phyloP scores from a whole-genome alignment of 92 coral and sea anemone genomes.

The Ricordea florida region DNA sequence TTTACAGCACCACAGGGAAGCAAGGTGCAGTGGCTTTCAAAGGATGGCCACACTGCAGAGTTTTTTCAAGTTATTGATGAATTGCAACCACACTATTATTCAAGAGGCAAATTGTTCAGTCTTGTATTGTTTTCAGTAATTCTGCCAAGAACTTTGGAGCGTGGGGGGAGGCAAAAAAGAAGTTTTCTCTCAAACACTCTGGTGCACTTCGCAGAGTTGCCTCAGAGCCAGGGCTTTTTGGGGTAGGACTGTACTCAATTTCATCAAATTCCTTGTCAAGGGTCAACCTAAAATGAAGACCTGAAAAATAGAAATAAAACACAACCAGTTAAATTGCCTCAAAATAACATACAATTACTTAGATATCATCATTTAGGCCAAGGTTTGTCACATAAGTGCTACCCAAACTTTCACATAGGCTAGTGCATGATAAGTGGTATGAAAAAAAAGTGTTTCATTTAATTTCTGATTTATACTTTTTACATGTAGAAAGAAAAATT shows the following conservation, averaged over 20 bases:
- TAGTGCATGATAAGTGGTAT: too few species aligned
- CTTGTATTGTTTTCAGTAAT: constrained; percentile 58
- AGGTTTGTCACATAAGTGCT: too few species aligned
- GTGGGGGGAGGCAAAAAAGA: constrained; percentile 72
- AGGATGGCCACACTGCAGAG: not conserved
- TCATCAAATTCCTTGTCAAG: constrained; percentile 89
- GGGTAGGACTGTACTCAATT: constrained; percentile 83
- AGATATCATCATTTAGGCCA: too few species aligned
- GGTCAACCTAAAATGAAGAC: constrained; percentile 71
- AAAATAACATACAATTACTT: too few species aligned
- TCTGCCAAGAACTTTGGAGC: constrained; percentile 77
- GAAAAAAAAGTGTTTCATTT: too few species aligned
- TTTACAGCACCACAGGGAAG: not conserved
- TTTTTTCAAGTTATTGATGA: not conserved
- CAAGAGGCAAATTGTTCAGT: not conserved
- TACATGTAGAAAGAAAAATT: not conserved
- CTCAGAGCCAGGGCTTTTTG: constrained; percentile 54
- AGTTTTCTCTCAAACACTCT: constrained; percentile 70
- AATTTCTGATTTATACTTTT: too few species aligned
- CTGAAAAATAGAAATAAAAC: constrained; percentile 14
- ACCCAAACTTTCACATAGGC: too few species aligned
- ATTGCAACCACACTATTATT: not conserved
- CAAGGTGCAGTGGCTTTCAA: not conserved
- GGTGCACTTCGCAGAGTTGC: constrained; percentile 56
- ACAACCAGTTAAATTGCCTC: too few species aligned